Percentiles rank a stretch among this genome's conserved stretches.
Conservation (phyloP, 2,113 vertebrate species). For the Lethenteron camtschaticum region DNA sequence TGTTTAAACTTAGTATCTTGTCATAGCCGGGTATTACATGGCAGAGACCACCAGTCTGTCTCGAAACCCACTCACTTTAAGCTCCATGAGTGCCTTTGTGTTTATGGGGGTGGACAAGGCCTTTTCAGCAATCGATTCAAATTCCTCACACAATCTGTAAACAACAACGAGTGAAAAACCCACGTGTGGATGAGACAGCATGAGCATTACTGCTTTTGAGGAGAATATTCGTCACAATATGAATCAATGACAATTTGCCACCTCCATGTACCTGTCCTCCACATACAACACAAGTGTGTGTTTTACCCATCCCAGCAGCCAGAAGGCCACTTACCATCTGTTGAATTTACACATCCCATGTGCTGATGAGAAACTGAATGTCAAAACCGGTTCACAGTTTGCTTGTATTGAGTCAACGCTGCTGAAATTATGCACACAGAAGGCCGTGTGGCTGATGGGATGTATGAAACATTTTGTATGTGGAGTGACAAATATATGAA, state of each 20-base stretch:
- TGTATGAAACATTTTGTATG: neutral
- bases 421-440: neutral
- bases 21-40: neutral
- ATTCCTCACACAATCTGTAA: slow-evolving; percentile 44
- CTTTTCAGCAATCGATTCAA: slow-evolving; percentile 48
- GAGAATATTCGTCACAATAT: too few species aligned
- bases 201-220: too few species aligned
- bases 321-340: too few species aligned
- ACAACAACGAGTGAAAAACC: slow-evolving; percentile 7
- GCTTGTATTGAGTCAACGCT: neutral
- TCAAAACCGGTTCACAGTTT: neutral
- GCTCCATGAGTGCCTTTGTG: slow-evolving; percentile 47
- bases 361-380: neutral
- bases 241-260: too few species aligned
- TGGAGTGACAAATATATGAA: neutral
- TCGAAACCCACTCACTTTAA: slow-evolving; percentile 28
- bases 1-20: neutral
- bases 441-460: neutral
- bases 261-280: too few species aligned
- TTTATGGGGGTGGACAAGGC: slow-evolving; percentile 40
- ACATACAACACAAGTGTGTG: too few species aligned
- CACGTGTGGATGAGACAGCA: too few species aligned
- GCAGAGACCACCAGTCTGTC: neutral
- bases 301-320: too few species aligned
- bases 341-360: neutral